Evolutionary conservation across 2,797 vertebrate genomes (phyloP), one percentile per base, ranked within the genome.

Genomic region (Protosalanx chinensis): DNA sequence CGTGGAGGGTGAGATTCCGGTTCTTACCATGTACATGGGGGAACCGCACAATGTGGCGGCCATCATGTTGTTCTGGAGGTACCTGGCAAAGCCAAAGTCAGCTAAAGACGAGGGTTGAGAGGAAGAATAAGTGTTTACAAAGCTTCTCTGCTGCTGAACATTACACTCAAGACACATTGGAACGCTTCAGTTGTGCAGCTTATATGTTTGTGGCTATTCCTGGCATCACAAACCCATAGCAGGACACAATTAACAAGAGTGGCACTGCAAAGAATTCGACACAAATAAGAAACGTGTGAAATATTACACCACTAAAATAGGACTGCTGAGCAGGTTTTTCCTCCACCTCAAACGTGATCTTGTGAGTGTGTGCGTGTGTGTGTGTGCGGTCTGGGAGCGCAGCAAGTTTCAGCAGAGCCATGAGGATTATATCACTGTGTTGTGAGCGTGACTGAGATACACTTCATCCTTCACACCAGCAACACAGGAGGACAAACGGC

Each of bases 31-130:
- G 79, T 99, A 99, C 98, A 99, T 99, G 0, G 98, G 98, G 8
- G 98, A 99, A 0, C 98, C 98, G 46, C 98, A 99, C 59, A 99
- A 87, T 0, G 98, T 99, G n/a, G 96, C 98, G 0, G 98, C 98
- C 96, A 99, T 98, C 96, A 96, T 99, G 84, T 99, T 98, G 90
- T 89, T 98, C 91, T 99, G 98, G 65, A 99, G 94, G 66, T 99
- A 94, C 1, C 98, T 88, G 30, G 97, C 97, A 76, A 99, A 99
- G 18, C 97, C 97, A 77, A 99, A 99, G 88, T 99, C 97, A 58
- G 98, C 97, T 99, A 85, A 6, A 46, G 37, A 76, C 41, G 8
- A 58, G 20, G 65, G 41, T 37, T 12, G 29, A 15, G 16, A 46
- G 6, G 4, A 27, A 1, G 33, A 13, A 13, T 13, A 13, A 10